phyloP scores from a whole-genome alignment of 2,797 vertebrate species.

The Fringilla coelebs region DNA sequence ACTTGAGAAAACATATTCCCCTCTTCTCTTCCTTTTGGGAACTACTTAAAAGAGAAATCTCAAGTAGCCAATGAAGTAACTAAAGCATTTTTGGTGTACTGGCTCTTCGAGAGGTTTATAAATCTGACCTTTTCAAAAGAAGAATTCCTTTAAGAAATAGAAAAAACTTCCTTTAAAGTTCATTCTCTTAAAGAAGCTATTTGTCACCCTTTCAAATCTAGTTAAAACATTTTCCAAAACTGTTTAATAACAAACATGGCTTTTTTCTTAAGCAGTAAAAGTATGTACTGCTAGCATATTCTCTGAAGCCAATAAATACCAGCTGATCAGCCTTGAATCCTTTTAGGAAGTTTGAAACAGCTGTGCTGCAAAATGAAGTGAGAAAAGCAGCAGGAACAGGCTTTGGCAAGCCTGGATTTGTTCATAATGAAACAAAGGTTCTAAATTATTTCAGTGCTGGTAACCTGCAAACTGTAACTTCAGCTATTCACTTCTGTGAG shows the following conservation, averaged over 20 bases:
- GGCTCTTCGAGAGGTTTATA: not conserved
- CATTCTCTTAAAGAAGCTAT: conserved; percentile 24
- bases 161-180: not conserved
- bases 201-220: conserved; percentile 20
- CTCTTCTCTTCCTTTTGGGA: conserved; percentile 23
- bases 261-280: conserved; percentile 32
- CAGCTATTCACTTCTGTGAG: not conserved
- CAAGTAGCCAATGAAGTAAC: conserved; percentile 30
- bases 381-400: not conserved
- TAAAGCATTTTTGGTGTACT: conserved; percentile 17
- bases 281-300: not conserved
- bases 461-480: conserved; percentile 1
- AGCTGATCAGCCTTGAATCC: conserved; percentile 30
- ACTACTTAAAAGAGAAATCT: conserved; percentile 33
- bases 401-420: conserved; percentile 18
- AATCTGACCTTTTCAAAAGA: conserved; percentile 51
- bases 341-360: conserved; percentile 49
- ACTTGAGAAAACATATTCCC: not conserved
- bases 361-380: conserved; percentile 41
- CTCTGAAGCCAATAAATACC: conserved; percentile 44
- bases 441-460: conserved; percentile 16
- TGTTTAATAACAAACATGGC: conserved; percentile 32
- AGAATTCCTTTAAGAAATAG: not conserved
- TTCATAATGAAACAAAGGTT: not conserved
- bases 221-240: conserved; percentile 26